Evolutionary conservation across 2,797 vertebrate genomes (phyloP), one percentile per base, ranked within the genome.

Genomic region (Myotis findleyi): DNA sequence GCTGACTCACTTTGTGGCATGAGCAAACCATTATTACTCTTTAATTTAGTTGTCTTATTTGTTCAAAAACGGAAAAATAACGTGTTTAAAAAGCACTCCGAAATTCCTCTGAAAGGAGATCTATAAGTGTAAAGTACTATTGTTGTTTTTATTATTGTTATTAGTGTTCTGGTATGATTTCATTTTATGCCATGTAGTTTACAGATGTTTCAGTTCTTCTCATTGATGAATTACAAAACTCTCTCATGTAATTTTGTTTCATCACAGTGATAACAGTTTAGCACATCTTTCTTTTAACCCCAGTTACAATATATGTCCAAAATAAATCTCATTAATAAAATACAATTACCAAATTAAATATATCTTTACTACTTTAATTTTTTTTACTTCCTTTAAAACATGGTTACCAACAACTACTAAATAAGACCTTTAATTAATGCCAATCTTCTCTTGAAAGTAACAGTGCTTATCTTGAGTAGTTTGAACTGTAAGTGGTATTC

Each of bases 381-480:
- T 86, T 79, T 93, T 77, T 44, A 21, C 23, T 51, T 92, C 76
- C 53, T 96, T 93, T 87, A 97, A 97, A 96, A 96, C 64, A 71
- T 96, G 53, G 86, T 97, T 97, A 94, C 94, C 93, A 95, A 84
- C 92, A 69, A 89, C 95, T 96, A 98, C 71, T 94, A 94, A 66
- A 23, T 96, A 90, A 97, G 97, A 97, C 94, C 95, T 96, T 94
- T 96, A 97, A 96, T 96, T 72, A 96, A 82, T 91, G 97, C 89
- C 97, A 97, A 69, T 97, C 94, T 98, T 96, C 89, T 95, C 83
- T 80, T 80, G 91, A 94, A 96, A 71, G 69, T 93, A 96, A 57
- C 95, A 71, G 64, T 94, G 95, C 96, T 97, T 91, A 85, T 97
- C 92, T 97, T 97, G 96, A 77, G 47, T 97, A 88, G 81, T 96